phyloP scores from a whole-genome alignment of 2,888 invertebrate genomes.

The Clusia tigrina region DNA sequence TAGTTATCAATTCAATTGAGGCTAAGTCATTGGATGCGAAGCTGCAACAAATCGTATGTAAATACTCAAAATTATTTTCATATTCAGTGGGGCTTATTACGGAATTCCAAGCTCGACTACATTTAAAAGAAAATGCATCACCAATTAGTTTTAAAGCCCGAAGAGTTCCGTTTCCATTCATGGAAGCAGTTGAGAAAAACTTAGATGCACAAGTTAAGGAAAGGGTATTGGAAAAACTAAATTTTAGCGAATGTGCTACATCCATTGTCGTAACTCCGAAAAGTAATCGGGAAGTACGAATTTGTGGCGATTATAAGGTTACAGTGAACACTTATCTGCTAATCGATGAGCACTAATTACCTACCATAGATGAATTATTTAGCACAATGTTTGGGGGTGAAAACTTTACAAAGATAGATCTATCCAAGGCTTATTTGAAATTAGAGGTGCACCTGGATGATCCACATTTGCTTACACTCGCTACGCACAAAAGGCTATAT shows the following conservation, averaged over 20 bases:
- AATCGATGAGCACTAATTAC: slow-evolving; percentile 45
- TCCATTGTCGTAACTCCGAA: slow-evolving; percentile 51
- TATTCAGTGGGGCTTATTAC: slow-evolving; percentile 21
- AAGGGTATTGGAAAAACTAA: slow-evolving; percentile 33
- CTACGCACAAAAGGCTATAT: background rate
- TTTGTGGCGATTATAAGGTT: slow-evolving; percentile 41
- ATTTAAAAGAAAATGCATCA: slow-evolving; percentile 31
- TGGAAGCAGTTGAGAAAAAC: slow-evolving; percentile 31
- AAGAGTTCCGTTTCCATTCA: slow-evolving; percentile 40
- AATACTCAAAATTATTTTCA: background rate
- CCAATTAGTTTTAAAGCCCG: slow-evolving; percentile 40
- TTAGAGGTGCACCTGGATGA: slow-evolving; percentile 49
- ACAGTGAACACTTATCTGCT: slow-evolving; percentile 43
- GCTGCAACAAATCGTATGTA: background rate
- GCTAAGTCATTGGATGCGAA: background rate
- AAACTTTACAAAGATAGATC: slow-evolving; percentile 47
- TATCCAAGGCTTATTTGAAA: slow-evolving; percentile 54
- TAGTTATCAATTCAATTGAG: background rate
- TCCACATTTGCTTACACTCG: slow-evolving; percentile 49
- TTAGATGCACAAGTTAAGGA: slow-evolving; percentile 34
- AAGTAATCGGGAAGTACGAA: slow-evolving; percentile 39
- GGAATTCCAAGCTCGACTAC: slow-evolving; percentile 30
- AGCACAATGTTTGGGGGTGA: slow-evolving; percentile 38
- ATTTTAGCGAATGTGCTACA: slow-evolving; percentile 49
- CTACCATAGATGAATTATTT: slow-evolving; percentile 43